phyloP scores from a whole-genome alignment of 2,113 vertebrate genomes.

The Ammodramus savannarum region DNA sequence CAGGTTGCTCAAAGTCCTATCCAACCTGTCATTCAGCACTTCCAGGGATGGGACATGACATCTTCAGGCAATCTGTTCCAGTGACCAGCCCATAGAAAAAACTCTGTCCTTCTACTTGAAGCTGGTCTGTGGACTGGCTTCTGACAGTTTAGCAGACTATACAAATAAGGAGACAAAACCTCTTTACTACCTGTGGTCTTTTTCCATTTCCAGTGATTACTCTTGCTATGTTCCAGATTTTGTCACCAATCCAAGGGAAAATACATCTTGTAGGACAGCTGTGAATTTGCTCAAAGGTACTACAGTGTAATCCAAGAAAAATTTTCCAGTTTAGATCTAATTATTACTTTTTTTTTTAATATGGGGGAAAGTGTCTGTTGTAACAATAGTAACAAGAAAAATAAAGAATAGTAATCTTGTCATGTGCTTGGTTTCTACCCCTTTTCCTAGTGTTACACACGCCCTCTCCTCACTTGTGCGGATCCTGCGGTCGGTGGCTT shows the following conservation, averaged over 20 bases:
- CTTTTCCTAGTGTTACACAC: not conserved
- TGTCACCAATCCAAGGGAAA: not conserved
- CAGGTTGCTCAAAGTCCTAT: not conserved
- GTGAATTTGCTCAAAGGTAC: not conserved
- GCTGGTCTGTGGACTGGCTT: not conserved
- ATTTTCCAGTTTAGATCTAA: not conserved
- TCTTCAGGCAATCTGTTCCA: not conserved
- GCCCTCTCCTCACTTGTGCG: accelerated
- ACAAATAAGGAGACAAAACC: not conserved
- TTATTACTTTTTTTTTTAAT: not conserved
- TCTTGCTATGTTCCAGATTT: not conserved
- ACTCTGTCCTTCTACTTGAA: not conserved
- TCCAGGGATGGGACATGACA: not conserved
- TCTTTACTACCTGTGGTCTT: not conserved
- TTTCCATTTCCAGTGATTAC: not conserved
- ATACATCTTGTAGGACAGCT: not conserved
- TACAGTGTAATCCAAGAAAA: not conserved
- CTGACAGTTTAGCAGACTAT: not conserved
- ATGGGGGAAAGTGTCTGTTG: not conserved
- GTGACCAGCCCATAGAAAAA: not conserved
- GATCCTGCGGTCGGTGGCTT: not conserved
- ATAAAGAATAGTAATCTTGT: not conserved
- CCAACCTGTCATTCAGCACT: not conserved
- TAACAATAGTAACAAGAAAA: not conserved
- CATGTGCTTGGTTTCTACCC: not conserved